Percentiles rank a stretch among this genome's conserved stretches.
Evolutionary conservation across 1,140 invertebrate genomes (phyloP).

Genomic region (Cyrtorhinus lividipennis): DNA sequence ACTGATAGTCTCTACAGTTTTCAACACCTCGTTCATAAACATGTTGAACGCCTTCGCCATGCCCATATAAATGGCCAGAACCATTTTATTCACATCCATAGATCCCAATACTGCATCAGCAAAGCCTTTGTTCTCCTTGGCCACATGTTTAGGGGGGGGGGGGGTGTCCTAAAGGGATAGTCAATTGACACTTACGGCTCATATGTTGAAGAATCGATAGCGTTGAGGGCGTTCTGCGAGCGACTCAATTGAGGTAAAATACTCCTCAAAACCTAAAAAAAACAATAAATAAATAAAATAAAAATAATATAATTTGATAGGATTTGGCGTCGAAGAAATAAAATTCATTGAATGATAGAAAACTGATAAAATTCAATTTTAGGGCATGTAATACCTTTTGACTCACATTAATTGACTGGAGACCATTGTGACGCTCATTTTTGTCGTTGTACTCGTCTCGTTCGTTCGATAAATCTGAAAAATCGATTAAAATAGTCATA

Average conservation of each 20-base stretch:
- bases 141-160: too few relatives aligned
- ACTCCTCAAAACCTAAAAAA: slow-evolving; percentile 32
- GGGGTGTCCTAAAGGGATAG: too few relatives aligned
- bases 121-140: neutral
- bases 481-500: too few relatives aligned
- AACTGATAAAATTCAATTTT: too few relatives aligned
- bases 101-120: too few relatives aligned
- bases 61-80: too few relatives aligned
- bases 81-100: too few relatives aligned
- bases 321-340: neutral
- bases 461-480: neutral
- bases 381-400: neutral
- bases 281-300: neutral
- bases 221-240: slow-evolving; percentile 30
- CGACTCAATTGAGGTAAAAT: slow-evolving; percentile 36
- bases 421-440: neutral
- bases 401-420: slow-evolving; percentile 10
- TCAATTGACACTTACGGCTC: neutral
- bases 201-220: neutral
- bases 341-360: neutral
- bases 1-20: too few relatives aligned
- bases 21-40: too few relatives aligned
- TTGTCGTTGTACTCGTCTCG: neutral
- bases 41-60: too few relatives aligned
- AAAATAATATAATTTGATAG: too few relatives aligned